Evolutionary conservation across 2,797 vertebrate species (phyloP).

Genomic region (Epinephelus awoara): DNA sequence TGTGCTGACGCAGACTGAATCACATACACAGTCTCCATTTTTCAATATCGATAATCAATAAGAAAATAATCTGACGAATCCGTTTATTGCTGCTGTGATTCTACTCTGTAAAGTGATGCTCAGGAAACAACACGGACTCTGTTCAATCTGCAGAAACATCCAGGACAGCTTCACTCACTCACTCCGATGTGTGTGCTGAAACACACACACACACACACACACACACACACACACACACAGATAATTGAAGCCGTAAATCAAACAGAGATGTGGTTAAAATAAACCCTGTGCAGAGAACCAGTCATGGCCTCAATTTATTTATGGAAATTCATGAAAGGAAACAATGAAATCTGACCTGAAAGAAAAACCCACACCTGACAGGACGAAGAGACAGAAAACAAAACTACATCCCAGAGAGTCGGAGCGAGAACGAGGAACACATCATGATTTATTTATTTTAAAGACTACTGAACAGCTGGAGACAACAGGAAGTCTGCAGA

Average conservation of each 20-base stretch:
- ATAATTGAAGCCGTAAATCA: constrained; percentile 46
- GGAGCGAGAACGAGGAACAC: too few relatives aligned
- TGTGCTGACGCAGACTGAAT: too few relatives aligned
- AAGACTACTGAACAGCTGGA: too few relatives aligned
- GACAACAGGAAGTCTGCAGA: too few relatives aligned
- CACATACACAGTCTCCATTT: too few relatives aligned
- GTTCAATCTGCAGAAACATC: not conserved
- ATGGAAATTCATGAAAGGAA: constrained; percentile 28
- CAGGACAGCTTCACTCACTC: not conserved
- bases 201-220: constrained; percentile 3
- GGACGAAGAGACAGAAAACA: too few relatives aligned
- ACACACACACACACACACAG: constrained; percentile 13
- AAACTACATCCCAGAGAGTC: too few relatives aligned
- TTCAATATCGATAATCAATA: too few relatives aligned
- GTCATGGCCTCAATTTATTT: constrained; percentile 51
- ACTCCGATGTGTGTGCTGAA: not conserved
- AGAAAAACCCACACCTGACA: not conserved
- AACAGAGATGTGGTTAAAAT: constrained; percentile 43
- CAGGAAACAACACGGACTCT: too few relatives aligned
- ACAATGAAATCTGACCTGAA: not conserved
- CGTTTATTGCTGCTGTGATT: too few relatives aligned
- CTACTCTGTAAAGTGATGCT: too few relatives aligned
- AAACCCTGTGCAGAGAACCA: constrained; percentile 9
- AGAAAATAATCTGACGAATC: too few relatives aligned
- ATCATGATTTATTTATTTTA: not conserved